These are phyloP conservation scores for Ptycholaimellus sp. DNA, from an alignment of 2,888 invertebrate genomes.

Conservation along the genomic window DNA sequence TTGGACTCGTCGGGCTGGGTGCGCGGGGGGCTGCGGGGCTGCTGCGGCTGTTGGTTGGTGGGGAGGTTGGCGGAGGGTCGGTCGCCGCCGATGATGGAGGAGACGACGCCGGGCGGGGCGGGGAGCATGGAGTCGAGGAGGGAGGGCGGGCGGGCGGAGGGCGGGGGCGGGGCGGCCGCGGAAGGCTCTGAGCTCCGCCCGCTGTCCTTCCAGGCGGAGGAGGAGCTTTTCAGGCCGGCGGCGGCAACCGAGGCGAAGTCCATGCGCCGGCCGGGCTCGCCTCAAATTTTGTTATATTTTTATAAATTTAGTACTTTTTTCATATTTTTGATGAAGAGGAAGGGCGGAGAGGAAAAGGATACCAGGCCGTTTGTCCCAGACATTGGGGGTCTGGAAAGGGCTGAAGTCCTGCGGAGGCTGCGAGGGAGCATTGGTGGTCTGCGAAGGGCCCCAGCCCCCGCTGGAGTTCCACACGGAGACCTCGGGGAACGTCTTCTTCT, in stretches of 20 bases:
- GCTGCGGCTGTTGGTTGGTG: background rate
- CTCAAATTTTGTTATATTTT: too few relatives aligned
- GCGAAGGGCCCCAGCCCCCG: too few relatives aligned
- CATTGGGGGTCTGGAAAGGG: too few relatives aligned
- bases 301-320: too few relatives aligned
- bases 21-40: background rate
- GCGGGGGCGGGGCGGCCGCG: background rate
- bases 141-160: constrained; percentile 3
- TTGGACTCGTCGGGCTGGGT: constrained; percentile 20
- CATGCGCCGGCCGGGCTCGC: background rate
- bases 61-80: background rate
- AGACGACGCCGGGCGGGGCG: constrained; percentile 1
- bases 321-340: too few relatives aligned
- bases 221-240: too few relatives aligned
- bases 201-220: background rate
- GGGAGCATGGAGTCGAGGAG: background rate
- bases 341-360: too few relatives aligned
- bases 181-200: background rate
- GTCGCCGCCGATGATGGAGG: background rate
- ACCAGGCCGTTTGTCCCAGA: too few relatives aligned
- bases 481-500: too few relatives aligned
- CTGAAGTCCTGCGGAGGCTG: too few relatives aligned
- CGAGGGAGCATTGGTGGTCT: too few relatives aligned
- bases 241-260: constrained; percentile 2
- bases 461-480: too few relatives aligned